These are phyloP conservation scores for Artemia sinica DNA, from an alignment of 2,888 invertebrate genomes.

Conservation along the genomic window DNA sequence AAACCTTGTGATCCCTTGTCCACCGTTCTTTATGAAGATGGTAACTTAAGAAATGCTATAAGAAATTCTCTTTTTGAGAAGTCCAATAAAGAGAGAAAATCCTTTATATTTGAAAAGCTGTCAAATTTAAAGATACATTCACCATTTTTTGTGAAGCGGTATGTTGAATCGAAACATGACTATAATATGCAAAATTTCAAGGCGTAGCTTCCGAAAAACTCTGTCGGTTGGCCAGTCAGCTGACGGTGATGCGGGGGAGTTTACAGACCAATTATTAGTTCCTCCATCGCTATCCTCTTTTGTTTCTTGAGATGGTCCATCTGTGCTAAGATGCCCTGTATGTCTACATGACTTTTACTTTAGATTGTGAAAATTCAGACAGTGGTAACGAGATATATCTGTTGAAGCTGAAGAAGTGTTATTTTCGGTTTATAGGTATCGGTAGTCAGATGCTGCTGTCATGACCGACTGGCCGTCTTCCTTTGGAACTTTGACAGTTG, in stretches of 20 bases:
- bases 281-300: no score
- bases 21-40: neutral
- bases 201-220: neutral
- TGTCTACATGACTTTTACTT: no score
- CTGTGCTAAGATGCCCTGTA: no score
- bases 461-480: neutral
- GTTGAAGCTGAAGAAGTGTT: no score
- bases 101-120: neutral
- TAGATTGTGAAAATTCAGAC: no score
- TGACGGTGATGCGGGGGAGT: no score
- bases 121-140: neutral
- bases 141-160: neutral
- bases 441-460: no score
- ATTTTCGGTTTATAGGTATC: no score
- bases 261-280: no score
- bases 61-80: neutral
- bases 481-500: neutral
- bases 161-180: neutral
- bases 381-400: no score
- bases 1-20: neutral
- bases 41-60: neutral
- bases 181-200: neutral
- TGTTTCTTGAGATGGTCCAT: no score
- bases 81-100: no score
- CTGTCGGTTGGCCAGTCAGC: neutral